Conservation (phyloP, 2,888 invertebrate genomes). For the Oscheius sp. region DNA sequence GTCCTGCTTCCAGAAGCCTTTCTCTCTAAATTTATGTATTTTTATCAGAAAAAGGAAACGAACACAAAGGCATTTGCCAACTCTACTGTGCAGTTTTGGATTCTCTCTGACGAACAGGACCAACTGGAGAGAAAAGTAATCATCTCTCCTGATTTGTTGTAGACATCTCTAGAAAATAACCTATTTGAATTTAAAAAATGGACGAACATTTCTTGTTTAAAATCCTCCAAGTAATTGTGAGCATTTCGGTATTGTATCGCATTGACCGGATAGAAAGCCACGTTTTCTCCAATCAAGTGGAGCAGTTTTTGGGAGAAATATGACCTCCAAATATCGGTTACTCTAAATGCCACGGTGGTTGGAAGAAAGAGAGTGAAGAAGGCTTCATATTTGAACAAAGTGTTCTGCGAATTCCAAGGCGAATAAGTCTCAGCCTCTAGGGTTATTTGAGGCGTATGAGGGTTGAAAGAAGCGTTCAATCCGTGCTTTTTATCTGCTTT, state of each 20-base stretch:
- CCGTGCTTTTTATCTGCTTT: constrained; percentile 2
- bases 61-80: constrained; percentile 34
- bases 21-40: background rate
- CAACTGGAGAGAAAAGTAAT: constrained; percentile 36
- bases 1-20: constrained; percentile 33
- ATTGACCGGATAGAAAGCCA: constrained; percentile 48
- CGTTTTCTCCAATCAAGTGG: constrained; percentile 41
- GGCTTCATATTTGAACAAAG: constrained; percentile 48
- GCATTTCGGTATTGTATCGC: constrained; percentile 52
- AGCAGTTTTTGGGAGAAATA: constrained; percentile 49
- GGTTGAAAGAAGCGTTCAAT: constrained; percentile 14
- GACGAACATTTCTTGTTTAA: constrained; percentile 37
- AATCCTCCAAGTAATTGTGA: constrained; percentile 48
- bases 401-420: constrained; percentile 57
- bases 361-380: constrained; percentile 54
- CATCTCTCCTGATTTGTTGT: constrained; percentile 42
- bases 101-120: constrained; percentile 27
- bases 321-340: constrained; percentile 53
- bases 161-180: constrained; percentile 36
- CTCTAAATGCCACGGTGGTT: constrained; percentile 48
- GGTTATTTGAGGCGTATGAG: constrained; percentile 1
- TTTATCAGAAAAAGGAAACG: background rate
- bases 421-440: constrained; percentile 36
- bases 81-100: constrained; percentile 32
- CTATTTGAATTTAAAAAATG: background rate